Base-by-base conservation (phyloP, 2,888 invertebrate genomes). In the Drosophila pegasa region DNA sequence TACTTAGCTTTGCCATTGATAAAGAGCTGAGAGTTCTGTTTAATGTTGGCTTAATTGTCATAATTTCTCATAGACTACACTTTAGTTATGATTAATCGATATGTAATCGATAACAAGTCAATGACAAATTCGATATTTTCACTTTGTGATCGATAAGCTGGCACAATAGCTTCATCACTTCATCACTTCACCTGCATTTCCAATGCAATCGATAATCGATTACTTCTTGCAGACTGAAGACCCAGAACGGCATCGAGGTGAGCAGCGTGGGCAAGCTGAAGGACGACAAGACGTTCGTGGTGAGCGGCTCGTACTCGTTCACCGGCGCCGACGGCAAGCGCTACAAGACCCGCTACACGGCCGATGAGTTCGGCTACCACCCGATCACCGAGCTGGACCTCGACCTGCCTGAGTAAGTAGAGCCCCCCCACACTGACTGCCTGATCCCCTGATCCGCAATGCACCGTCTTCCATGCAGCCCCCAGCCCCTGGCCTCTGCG, bases 281-380 rank as follows among this genome's bases (percentile, higher is more conserved):
- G 75, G 92, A 92, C 68, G 85, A 88, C 51, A 92, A 92, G 70
- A 92, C 92, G 6, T 92, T 92, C 55, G 91, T 92, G 60, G 92
- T 92, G 0, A 92, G 91, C 69, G 92, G 92, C 2, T 91, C 92
- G 33, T 92, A 92, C 75, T 91, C 92, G 18, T 92, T 92, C 63
- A 92, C 92, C 9, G 92, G 92, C 22, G 91, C 89, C 67, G 92
- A 92, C 88, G 92, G 92, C 43, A 91, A 91, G 73, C 90, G 92
- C 35, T 92, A 92, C 76, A 91, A 82, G 82, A 92, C 92, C 45
- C 88, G 92, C 38, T 92, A 92, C 43, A 92, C 92, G 4, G 92
- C 92, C 58, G 92, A 92, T 78, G 92, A 92, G 72, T 89, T 91
- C 40, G 92, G 92, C 20, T 92, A 92, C 40, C 92, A 92, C 87